Percentiles rank a stretch among this genome's conserved stretches.
Conservation (phyloP, 1,140 invertebrate species). For the Neodiprion lecontei region DNA sequence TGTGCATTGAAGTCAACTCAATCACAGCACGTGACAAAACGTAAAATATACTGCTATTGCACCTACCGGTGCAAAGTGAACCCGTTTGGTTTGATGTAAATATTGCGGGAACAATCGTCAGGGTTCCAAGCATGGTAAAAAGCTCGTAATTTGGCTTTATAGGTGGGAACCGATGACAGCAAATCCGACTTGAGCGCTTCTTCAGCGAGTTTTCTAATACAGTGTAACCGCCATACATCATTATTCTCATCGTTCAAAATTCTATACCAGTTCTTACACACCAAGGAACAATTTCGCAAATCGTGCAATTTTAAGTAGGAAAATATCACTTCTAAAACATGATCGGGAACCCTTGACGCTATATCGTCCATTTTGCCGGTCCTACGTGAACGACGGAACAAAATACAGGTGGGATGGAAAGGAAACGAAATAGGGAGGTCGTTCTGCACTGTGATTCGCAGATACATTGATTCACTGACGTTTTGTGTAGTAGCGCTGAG, state of each 20-base stretch:
- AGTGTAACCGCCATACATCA: conserved; percentile 94
- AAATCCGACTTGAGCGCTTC: conserved; percentile 94
- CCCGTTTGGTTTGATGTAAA: conserved; percentile 96
- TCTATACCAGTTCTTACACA: conserved; percentile 93
- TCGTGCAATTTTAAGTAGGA: conserved; percentile 90
- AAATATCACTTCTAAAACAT: conserved; percentile 93
- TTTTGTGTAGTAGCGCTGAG: no score
- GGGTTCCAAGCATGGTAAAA: conserved; percentile 98
- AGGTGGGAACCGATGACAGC: conserved; percentile 86
- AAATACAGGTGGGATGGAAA: not conserved
- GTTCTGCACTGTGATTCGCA: not conserved
- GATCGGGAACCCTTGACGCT: conserved; percentile 67
- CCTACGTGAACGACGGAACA: conserved; percentile 13
- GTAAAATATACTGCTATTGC: not conserved
- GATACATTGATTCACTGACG: no score
- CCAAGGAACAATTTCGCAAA: conserved; percentile 86
- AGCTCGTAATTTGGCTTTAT: conserved; percentile 93
- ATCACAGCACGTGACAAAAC: not conserved
- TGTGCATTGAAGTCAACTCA: no score
- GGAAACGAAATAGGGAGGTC: not conserved
- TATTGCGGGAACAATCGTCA: conserved; percentile 95
- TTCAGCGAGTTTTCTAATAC: conserved; percentile 85
- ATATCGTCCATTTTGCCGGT: conserved; percentile 56
- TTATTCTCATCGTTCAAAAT: conserved; percentile 94
- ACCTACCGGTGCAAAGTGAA: conserved; percentile 89